Evolutionary conservation across 1,140 invertebrate genomes (phyloP).

Genomic region (Pristionchus pacificus): DNA sequence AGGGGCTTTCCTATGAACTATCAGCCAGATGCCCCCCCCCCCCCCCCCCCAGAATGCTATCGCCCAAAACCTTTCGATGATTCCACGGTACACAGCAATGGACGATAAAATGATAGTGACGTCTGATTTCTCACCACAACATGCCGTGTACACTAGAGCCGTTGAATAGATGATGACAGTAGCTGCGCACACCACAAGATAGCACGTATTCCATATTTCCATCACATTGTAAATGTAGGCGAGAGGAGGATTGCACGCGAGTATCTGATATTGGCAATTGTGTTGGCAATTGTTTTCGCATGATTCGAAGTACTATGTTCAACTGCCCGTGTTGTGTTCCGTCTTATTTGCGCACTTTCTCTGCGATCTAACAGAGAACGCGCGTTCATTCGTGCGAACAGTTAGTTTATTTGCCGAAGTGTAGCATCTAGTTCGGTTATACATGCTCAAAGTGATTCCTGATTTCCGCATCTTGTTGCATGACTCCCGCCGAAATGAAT

Average conservation of each 20-base stretch:
- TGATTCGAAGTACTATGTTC: no score
- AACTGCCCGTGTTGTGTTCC: no score
- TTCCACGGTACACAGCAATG: no score
- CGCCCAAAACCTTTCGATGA: no score
- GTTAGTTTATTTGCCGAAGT: not conserved
- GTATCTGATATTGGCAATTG: not conserved
- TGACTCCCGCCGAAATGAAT: no score
- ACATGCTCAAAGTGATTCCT: no score
- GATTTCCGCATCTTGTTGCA: no score
- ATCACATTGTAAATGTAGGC: not conserved
- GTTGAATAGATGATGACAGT: not conserved
- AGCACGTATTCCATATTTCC: not conserved
- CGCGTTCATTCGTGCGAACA: not conserved
- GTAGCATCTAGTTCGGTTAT: not conserved
- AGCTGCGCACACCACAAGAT: not conserved
- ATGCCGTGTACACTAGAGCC: not conserved
- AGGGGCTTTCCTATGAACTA: no score
- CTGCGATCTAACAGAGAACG: not conserved
- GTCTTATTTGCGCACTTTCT: no score
- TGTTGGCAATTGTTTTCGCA: no score
- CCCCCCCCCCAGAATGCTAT: no score
- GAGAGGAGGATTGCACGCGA: not conserved
- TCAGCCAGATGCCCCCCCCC: no score
- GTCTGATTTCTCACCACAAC: not conserved
- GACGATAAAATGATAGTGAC: not conserved